Percentiles rank a stretch among this genome's conserved stretches.
phyloP scores from a whole-genome alignment of 2,888 invertebrate genomes.

The Melieria picta region DNA sequence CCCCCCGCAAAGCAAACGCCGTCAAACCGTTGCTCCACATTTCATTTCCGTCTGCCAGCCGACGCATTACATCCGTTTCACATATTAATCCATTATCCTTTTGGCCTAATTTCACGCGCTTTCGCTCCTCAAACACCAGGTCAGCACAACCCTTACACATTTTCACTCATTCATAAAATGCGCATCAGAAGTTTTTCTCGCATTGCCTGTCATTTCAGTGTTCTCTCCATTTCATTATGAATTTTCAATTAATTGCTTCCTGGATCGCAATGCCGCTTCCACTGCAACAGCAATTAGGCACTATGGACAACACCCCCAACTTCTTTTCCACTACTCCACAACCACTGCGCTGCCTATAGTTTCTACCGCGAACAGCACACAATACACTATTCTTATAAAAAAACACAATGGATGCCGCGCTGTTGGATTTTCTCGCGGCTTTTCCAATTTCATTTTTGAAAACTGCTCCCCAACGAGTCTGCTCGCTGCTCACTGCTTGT shows the following conservation, averaged over 20 bases:
- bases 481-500: too few species aligned
- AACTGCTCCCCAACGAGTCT: too few species aligned
- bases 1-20: too few species aligned
- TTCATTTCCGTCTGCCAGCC: not conserved
- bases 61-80: not conserved
- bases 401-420: not conserved
- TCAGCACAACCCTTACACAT: not conserved
- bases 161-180: slow-evolving; percentile 4
- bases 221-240: not conserved
- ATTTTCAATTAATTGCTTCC: not conserved
- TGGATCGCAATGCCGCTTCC: not conserved
- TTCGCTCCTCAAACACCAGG: not conserved
- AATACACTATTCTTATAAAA: not conserved
- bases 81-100: slow-evolving; percentile 25
- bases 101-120: slow-evolving; percentile 13
- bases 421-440: slow-evolving; percentile 24
- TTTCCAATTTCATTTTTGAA: not conserved
- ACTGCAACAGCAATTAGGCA: not conserved
- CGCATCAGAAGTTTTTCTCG: slow-evolving; percentile 11
- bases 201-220: too few species aligned
- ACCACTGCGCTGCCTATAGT: not conserved
- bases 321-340: not conserved
- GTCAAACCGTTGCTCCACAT: not conserved
- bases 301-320: not conserved
- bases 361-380: not conserved